Conservation (phyloP, 2,888 invertebrate genomes). For the Leptogaster cylindrica region DNA sequence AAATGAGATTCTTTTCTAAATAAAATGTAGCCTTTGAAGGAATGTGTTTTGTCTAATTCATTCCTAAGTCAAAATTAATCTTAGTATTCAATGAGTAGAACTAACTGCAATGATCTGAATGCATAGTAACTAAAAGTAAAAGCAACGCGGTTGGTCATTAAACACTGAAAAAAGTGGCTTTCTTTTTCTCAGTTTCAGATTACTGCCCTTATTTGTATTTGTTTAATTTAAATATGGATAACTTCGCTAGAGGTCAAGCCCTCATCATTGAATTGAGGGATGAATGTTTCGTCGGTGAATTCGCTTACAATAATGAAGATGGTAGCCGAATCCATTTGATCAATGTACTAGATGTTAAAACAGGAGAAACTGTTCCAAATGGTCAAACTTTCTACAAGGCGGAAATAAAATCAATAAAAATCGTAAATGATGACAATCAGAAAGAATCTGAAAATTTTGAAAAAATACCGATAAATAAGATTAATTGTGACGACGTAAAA, state of each 20-base stretch:
- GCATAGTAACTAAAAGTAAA: no score
- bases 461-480: no score
- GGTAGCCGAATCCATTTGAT: constrained; percentile 40
- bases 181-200: neutral
- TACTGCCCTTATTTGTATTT: no score
- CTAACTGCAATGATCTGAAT: neutral
- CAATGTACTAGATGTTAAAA: constrained; percentile 42
- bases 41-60: constrained; percentile 16
- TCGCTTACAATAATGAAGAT: constrained; percentile 34
- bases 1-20: constrained; percentile 13
- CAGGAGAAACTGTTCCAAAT: constrained; percentile 20
- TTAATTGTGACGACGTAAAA: neutral
- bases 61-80: neutral
- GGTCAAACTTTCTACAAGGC: constrained; percentile 43
- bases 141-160: no score
- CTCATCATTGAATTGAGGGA: constrained; percentile 37
- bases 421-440: constrained; percentile 23
- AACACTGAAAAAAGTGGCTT: neutral
- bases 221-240: no score
- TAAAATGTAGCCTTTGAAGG: constrained; percentile 19
- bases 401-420: constrained; percentile 43
- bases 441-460: constrained; percentile 6
- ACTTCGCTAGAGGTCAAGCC: constrained; percentile 25
- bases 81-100: no score
- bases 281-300: constrained; percentile 45